A percentile compares a stretch with the other conserved stretches of the same genome.
Evolutionary conservation across 2,797 vertebrate genomes (phyloP).

Genomic region (Channallabes apus): DNA sequence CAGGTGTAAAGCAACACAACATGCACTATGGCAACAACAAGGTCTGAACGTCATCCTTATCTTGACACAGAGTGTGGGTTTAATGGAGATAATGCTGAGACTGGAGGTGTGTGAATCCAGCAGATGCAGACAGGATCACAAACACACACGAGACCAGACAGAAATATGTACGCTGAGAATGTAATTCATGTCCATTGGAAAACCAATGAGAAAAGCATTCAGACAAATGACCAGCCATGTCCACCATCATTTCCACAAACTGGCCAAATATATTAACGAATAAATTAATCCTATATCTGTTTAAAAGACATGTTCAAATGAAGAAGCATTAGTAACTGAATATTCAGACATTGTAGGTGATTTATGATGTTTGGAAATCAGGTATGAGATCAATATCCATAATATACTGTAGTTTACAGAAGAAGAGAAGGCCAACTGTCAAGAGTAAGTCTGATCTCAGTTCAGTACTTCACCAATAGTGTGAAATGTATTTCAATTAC

Average conservation of each 20-base stretch:
- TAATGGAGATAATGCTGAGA: conserved; percentile 13
- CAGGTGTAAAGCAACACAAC: not conserved
- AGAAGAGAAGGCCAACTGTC: not conserved
- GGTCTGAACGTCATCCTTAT: not conserved
- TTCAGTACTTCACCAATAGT: not conserved
- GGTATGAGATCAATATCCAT: not conserved
- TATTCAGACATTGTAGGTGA: not conserved
- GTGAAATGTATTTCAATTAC: conserved; percentile 20
- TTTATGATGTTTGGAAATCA: conserved; percentile 22
- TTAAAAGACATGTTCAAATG: conserved; percentile 9
- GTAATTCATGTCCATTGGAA: conserved; percentile 4
- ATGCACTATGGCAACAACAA: conserved; percentile 4
- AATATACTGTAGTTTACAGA: conserved; percentile 25
- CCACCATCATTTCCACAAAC: conserved; percentile 7
- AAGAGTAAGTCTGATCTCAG: not conserved
- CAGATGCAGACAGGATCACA: conserved; percentile 8
- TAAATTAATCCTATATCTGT: conserved; percentile 1
- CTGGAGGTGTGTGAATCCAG: conserved; percentile 12
- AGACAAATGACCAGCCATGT: conserved; percentile 8
- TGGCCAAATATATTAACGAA: not conserved
- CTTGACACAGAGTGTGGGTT: not conserved
- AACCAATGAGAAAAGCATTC: conserved; percentile 14
- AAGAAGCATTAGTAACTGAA: conserved; percentile 9
- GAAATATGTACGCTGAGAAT: not conserved
- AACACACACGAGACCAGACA: conserved; percentile 3